These are phyloP conservation scores for Bufo bufo DNA, from an alignment of 2,113 vertebrate genomes.

Conservation along the genomic window DNA sequence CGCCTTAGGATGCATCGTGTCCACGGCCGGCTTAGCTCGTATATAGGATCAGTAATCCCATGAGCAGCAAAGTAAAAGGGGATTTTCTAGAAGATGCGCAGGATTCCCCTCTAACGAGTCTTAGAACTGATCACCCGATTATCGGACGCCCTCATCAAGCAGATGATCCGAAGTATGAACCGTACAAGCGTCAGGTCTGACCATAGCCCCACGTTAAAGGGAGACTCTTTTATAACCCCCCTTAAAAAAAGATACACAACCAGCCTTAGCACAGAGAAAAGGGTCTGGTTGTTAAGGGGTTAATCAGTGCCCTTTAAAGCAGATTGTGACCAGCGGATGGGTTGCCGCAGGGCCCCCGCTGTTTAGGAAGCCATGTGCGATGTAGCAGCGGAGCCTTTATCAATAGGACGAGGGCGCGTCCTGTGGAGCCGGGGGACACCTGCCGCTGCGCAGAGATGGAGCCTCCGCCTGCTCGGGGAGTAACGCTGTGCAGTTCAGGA, in stretches of 20 bases:
- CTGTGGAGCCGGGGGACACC: no score
- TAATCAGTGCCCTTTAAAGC: not conserved
- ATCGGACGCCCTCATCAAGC: not conserved
- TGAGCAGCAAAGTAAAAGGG: slow-evolving; percentile 17
- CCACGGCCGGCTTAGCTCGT: not conserved
- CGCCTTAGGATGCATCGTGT: not conserved
- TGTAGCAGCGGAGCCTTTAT: no score
- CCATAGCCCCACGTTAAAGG: not conserved
- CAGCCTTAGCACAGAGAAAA: no score
- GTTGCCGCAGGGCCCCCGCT: no score
- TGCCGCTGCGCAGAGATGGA: not conserved
- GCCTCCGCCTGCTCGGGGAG: not conserved
- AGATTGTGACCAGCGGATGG: no score
- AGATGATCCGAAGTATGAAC: not conserved
- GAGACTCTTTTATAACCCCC: not conserved
- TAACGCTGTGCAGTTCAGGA: not conserved
- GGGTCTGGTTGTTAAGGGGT: not conserved
- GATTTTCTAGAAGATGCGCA: slow-evolving; percentile 26
- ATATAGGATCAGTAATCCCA: slow-evolving; percentile 31
- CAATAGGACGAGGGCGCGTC: no score
- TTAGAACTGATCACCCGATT: slow-evolving; percentile 19
- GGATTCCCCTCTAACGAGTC: not conserved
- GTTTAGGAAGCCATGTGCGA: no score
- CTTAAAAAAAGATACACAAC: not conserved
- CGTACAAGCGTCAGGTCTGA: not conserved